Conservation (phyloP, 2,113 vertebrate genomes). For the Oncorhynchus mykiss region DNA sequence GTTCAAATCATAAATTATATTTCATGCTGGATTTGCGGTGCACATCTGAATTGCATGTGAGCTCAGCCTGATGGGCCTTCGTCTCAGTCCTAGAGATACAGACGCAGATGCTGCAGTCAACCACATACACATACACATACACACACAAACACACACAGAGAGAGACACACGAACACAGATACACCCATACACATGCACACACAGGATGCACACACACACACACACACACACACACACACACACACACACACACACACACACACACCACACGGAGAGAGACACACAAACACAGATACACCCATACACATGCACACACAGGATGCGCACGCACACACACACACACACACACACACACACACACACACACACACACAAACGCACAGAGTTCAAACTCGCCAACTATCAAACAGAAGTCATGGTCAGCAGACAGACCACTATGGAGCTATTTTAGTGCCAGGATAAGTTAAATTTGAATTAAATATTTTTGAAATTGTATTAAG, state of each 20-base stretch:
- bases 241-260: no score
- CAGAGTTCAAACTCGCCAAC: not conserved
- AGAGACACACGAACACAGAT: slow-evolving; percentile 4
- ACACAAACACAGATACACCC: not conserved
- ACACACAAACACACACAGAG: slow-evolving; percentile 18
- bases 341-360: not conserved
- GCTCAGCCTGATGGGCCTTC: slow-evolving; percentile 69
- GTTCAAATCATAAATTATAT: slow-evolving; percentile 78
- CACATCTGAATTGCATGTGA: slow-evolving; percentile 77
- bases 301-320: no score
- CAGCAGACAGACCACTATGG: no score
- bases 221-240: no score
- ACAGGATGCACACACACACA: no score
- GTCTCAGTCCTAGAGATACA: slow-evolving; percentile 47
- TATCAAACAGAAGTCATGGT: not conserved
- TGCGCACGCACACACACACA: no score
- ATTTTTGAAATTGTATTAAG: no score
- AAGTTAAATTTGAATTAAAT: not conserved
- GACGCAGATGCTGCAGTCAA: slow-evolving; percentile 5
- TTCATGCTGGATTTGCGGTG: slow-evolving; percentile 80
- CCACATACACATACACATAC: slow-evolving; percentile 38
- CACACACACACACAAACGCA: not conserved
- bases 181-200: not conserved
- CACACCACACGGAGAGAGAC: not conserved
- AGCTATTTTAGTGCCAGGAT: no score